Base-by-base conservation (phyloP, 53 echinoderm and acorn worm genomes). In the Hippasteria phrygiana region DNA sequence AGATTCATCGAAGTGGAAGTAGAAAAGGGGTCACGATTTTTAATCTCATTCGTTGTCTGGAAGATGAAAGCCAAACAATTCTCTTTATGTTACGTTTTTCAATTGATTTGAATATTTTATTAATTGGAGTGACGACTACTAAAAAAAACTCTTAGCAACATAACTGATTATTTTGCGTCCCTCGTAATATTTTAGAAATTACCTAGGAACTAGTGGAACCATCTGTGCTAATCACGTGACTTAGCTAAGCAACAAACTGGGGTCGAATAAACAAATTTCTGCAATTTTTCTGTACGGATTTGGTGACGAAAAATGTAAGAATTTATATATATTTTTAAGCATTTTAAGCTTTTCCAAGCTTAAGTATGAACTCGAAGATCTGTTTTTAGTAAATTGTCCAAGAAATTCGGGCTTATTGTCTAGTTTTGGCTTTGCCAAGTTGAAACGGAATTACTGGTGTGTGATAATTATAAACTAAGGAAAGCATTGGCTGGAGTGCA, bases 171-270 rank as follows among this genome's bases (percentile, higher is more conserved):
- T 26, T 40, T 10, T 8, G 36, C 18, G 69, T 29, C 18, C 69
- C 35, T 37, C 69, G n/a, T n/a, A n/a, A 35, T 35, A 11, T 35
- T 37, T 3, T 1, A 11, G 1, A 37, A 1, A 13, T 72, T 42
- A 81, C 81, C 65, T 63, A 63, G 64, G 43, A 81, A 81, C 70
- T 34, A 71, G 71, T 85, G 71, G 70, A 70, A 51, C 85, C 2
- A 71, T 71, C 85, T 51, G 33, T n/a, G 38, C 6, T 43, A 47
- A 31, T 69, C 85, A 85, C 85, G 85, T 85, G 85, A 85, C 85
- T 37, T 32, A 65, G 43, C 85, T 71, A 85, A 54, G 85, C 85
- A 85, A 85, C 85, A 85, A 51, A 71, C 71, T 27, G 48, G 26
- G 69, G 32, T n/a, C 69, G 36, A 70, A 20, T 53, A 69, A 85